Percentiles rank a stretch among this genome's conserved stretches.
These are phyloP conservation scores for Chionoecetes opilio DNA, from an alignment of 1,140 invertebrate species.

Conservation along the genomic window DNA sequence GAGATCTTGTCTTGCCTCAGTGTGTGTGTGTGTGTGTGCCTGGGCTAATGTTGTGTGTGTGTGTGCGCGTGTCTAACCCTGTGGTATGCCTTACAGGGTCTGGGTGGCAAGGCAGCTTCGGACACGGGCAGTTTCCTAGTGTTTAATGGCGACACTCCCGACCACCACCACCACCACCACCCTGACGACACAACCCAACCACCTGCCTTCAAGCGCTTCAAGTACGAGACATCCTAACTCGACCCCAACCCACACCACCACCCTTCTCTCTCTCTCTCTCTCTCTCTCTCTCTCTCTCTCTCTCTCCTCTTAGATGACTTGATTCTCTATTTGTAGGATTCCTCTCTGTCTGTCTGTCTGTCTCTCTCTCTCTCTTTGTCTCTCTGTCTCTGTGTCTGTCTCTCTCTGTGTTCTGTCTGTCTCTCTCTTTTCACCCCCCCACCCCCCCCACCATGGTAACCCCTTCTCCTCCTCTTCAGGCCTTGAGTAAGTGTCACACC, in stretches of 20 bases:
- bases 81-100: conserved; percentile 37
- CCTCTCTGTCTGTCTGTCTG: no score
- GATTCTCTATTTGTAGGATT: no score
- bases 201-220: conserved; percentile 65
- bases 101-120: conserved; percentile 24
- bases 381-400: no score
- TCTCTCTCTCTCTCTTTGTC: no score
- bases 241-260: background rate
- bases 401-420: no score
- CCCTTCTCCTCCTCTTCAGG: no score
- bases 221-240: conserved; percentile 68
- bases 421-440: no score
- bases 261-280: background rate
- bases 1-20: background rate
- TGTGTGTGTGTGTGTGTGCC: background rate
- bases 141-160: conserved; percentile 50
- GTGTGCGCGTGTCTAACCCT: background rate
- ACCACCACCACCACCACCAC: background rate
- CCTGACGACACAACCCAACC: conserved; percentile 44
- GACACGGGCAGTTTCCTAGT: conserved; percentile 43
- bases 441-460: no score
- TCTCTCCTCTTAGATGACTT: no score
- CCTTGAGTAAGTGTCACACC: no score
- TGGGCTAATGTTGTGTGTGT: background rate
- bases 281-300: background rate